A percentile compares a stretch with the other conserved stretches of the same genome.
phyloP scores from a whole-genome alignment of 2,113 vertebrate species.

The Piaya cayana region DNA sequence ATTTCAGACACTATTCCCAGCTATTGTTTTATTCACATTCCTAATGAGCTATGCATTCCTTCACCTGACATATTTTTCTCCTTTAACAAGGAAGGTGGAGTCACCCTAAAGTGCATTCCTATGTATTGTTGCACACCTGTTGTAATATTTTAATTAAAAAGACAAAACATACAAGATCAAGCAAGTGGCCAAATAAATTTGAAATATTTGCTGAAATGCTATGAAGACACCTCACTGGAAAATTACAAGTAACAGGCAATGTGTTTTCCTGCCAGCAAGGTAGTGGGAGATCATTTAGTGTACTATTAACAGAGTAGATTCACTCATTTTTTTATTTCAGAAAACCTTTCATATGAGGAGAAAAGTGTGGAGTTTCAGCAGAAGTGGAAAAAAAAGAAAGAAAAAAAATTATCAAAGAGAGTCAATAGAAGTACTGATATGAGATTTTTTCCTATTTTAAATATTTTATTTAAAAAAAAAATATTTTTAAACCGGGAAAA shows the following conservation, averaged over 20 bases:
- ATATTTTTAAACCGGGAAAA: neutral
- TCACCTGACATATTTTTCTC: neutral
- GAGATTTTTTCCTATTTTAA: neutral
- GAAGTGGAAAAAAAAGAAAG: accelerated
- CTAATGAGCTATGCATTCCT: neutral
- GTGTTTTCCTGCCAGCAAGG: neutral
- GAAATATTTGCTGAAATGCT: neutral
- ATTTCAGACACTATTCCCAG: neutral
- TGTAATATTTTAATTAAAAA: conserved; percentile 29
- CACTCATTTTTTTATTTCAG: neutral
- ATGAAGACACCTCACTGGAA: neutral
- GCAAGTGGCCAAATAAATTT: neutral
- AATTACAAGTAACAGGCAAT: neutral
- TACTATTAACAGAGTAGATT: conserved; percentile 12
- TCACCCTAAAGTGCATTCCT: neutral
- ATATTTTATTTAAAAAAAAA: neutral
- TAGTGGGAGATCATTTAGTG: neutral
- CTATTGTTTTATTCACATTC: neutral
- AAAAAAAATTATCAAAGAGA: neutral
- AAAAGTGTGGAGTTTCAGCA: neutral
- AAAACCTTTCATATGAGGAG: neutral
- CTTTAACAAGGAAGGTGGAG: neutral
- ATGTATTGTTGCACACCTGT: neutral
- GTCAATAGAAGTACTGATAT: accelerated
- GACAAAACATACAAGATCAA: neutral